phyloP scores from a whole-genome alignment of 2,797 vertebrate genomes.

The Acrossocheilus wenchowensis region DNA sequence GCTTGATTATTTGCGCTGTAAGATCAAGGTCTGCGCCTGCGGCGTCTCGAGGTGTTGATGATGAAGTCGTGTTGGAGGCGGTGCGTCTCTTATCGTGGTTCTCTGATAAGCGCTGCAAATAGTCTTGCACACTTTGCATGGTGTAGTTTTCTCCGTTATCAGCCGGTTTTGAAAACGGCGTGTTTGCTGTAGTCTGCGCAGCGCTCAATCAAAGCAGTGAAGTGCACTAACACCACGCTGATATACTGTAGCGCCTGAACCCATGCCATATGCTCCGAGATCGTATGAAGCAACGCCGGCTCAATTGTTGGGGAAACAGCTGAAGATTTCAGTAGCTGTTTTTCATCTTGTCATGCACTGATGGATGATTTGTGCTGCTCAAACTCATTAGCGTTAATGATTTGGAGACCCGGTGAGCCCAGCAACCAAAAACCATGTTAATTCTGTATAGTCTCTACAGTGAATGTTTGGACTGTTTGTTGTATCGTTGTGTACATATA shows the following conservation, averaged over 20 bases:
- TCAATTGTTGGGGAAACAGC: background rate
- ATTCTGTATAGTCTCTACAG: background rate
- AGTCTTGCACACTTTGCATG: background rate
- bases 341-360: slow-evolving; percentile 6
- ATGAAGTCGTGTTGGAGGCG: background rate
- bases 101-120: background rate
- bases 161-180: background rate
- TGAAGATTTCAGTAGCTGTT: background rate
- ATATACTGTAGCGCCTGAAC: slow-evolving; percentile 16
- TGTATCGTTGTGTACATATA: background rate
- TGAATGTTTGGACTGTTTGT: background rate
- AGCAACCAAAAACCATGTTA: background rate
- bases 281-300: background rate
- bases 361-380: slow-evolving; percentile 22
- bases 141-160: background rate
- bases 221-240: slow-evolving; percentile 21
- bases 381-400: slow-evolving; percentile 26
- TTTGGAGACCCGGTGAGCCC: background rate
- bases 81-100: background rate
- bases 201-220: slow-evolving; percentile 7
- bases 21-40: background rate
- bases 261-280: slow-evolving; percentile 15
- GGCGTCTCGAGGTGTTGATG: background rate
- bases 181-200: background rate
- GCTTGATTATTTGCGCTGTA: background rate